These are phyloP conservation scores for Trileptium ribeirensis DNA, from an alignment of 2,888 invertebrate genomes.

Conservation along the genomic window DNA sequence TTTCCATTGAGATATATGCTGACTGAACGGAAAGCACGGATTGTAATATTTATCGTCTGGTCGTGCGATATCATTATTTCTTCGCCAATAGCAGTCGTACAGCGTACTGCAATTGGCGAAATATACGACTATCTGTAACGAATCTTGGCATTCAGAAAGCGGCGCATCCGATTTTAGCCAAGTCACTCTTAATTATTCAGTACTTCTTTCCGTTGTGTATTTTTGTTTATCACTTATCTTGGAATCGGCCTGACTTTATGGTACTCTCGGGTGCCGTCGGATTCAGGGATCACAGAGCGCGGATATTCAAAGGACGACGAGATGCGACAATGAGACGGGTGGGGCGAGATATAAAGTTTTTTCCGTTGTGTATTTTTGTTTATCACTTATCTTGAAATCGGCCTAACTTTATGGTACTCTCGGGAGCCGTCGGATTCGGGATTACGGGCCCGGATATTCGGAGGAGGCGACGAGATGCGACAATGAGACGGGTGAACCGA, in stretches of 20 bases:
- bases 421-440: slow-evolving; percentile 34
- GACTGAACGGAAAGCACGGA: not conserved
- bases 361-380: slow-evolving; percentile 46
- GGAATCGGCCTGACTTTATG: slow-evolving; percentile 48
- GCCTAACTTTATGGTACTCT: slow-evolving; percentile 47
- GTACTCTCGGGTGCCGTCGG: slow-evolving; percentile 42
- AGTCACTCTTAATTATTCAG: slow-evolving; percentile 44
- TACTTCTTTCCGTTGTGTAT: slow-evolving; percentile 47
- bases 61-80: not conserved
- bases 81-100: slow-evolving; percentile 5
- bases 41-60: not conserved
- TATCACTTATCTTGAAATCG: slow-evolving; percentile 48
- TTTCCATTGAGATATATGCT: not conserved
- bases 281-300: not conserved
- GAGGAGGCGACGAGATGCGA: no score
- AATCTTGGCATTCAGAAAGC: not conserved
- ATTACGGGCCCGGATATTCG: no score
- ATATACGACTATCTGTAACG: not conserved
- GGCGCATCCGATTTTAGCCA: slow-evolving; percentile 40
- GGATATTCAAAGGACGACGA: not conserved
- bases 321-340: not conserved
- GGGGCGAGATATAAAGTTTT: no score
- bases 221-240: slow-evolving; percentile 46
- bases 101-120: not conserved
- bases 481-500: no score